Evolutionary conservation across 2,888 invertebrate genomes (phyloP).

Genomic region (Cataglyphis livida): DNA sequence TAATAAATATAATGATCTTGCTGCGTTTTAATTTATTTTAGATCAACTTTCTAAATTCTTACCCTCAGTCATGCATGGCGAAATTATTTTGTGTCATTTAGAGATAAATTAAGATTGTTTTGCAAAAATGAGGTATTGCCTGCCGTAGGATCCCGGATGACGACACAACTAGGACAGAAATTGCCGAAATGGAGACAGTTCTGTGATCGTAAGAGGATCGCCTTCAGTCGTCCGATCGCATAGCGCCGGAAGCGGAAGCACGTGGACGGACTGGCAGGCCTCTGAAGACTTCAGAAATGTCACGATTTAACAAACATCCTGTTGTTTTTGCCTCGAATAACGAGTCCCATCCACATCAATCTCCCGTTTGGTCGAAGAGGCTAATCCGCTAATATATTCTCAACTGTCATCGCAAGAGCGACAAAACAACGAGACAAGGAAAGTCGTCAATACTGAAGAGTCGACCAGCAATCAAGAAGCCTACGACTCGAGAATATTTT

Average conservation of each 20-base stretch:
- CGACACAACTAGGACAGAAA: slow-evolving; percentile 89
- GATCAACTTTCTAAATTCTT: not conserved
- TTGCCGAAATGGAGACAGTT: slow-evolving; percentile 97
- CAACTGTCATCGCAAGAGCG: slow-evolving; percentile 9
- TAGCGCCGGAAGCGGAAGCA: slow-evolving; percentile 53
- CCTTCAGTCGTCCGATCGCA: slow-evolving; percentile 68
- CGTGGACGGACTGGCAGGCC: slow-evolving; percentile 50
- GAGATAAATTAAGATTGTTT: not conserved
- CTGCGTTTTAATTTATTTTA: not conserved
- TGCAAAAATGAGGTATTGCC: not conserved
- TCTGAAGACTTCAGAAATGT: slow-evolving; percentile 30
- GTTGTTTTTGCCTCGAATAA: slow-evolving; percentile 58
- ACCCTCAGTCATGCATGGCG: not conserved
- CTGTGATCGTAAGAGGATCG: slow-evolving; percentile 89
- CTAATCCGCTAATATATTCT: slow-evolving; percentile 35
- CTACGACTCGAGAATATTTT: slow-evolving; percentile 20
- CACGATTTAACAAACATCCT: slow-evolving; percentile 36
- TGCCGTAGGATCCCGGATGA: slow-evolving; percentile 78
- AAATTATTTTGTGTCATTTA: not conserved
- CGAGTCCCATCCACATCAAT: slow-evolving; percentile 49
- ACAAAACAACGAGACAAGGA: slow-evolving; percentile 24
- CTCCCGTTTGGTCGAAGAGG: slow-evolving; percentile 16
- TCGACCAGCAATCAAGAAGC: slow-evolving; percentile 46
- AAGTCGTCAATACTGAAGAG: slow-evolving; percentile 49
- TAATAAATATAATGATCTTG: not conserved